Percentiles rank a stretch among this genome's conserved stretches.
Evolutionary conservation across 2,113 vertebrate genomes (phyloP).

Genomic region (Taurulus bubalis): DNA sequence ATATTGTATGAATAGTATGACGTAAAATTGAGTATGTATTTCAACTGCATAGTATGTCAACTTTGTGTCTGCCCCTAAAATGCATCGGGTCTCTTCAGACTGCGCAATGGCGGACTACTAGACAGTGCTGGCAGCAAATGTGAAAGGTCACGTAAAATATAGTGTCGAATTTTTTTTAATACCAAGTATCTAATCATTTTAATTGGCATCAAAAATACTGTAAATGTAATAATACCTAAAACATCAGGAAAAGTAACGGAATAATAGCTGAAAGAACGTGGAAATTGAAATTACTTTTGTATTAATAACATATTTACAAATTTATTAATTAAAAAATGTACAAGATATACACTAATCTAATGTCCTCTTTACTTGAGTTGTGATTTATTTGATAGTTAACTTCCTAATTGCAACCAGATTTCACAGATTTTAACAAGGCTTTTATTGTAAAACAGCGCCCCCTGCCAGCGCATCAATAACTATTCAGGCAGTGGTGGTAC

Average conservation of each 20-base stretch:
- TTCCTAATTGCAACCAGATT: not conserved
- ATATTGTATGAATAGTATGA: not conserved
- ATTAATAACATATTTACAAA: not conserved
- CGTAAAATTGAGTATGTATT: not conserved
- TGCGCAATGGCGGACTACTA: no score
- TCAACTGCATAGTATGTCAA: not conserved
- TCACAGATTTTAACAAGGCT: not conserved
- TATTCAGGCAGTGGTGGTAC: not conserved
- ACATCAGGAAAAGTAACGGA: no score
- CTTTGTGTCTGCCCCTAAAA: not conserved
- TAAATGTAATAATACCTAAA: not conserved
- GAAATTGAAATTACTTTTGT: not conserved
- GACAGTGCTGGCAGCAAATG: no score
- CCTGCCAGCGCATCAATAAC: not conserved
- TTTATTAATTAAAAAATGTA: no score
- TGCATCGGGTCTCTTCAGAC: not conserved
- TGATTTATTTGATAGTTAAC: not conserved
- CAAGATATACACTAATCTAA: not conserved
- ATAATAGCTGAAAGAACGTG: no score
- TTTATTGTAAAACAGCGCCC: not conserved
- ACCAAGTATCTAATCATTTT: not conserved
- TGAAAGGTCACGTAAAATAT: not conserved
- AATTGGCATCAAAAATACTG: conserved; percentile 15
- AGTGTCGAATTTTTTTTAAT: not conserved
- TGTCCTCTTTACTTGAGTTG: not conserved